Evolutionary conservation across 2,113 vertebrate genomes (phyloP).

Genomic region (Festucalex cinctus): DNA sequence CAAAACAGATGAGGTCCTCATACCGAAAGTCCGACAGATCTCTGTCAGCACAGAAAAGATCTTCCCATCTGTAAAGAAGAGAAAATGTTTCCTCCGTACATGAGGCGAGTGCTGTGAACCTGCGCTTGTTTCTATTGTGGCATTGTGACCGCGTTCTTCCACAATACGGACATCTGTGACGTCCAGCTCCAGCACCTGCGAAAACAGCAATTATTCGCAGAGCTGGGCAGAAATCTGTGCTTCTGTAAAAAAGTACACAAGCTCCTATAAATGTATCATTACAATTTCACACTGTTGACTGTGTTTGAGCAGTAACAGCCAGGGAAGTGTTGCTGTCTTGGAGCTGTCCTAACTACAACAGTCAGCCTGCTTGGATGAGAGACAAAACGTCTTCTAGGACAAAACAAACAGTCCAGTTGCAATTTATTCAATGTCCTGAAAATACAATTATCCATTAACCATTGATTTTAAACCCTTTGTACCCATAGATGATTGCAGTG

Average conservation of each 20-base stretch:
- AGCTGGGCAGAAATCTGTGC: background rate
- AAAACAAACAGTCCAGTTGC: too few relatives aligned
- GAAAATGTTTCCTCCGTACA: constrained; percentile 79
- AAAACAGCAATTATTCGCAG: background rate
- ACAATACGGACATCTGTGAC: constrained; percentile 82
- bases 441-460: too few relatives aligned
- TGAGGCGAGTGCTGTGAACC: background rate
- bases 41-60: constrained; percentile 79
- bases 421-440: too few relatives aligned
- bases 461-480: too few relatives aligned
- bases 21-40: constrained; percentile 82
- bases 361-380: too few relatives aligned
- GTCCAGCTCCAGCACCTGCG: constrained; percentile 83
- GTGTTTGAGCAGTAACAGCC: background rate
- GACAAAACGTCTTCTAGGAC: too few relatives aligned
- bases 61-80: constrained; percentile 83
- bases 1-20: background rate
- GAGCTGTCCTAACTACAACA: too few relatives aligned
- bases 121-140: constrained; percentile 3
- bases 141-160: constrained; percentile 71
- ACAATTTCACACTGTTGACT: background rate
- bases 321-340: background rate
- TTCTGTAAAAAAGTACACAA: background rate
- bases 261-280: background rate
- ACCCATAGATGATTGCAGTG: too few relatives aligned